Evolutionary conservation across 2,113 vertebrate genomes (phyloP).

Genomic region (Montifringilla adamsi): DNA sequence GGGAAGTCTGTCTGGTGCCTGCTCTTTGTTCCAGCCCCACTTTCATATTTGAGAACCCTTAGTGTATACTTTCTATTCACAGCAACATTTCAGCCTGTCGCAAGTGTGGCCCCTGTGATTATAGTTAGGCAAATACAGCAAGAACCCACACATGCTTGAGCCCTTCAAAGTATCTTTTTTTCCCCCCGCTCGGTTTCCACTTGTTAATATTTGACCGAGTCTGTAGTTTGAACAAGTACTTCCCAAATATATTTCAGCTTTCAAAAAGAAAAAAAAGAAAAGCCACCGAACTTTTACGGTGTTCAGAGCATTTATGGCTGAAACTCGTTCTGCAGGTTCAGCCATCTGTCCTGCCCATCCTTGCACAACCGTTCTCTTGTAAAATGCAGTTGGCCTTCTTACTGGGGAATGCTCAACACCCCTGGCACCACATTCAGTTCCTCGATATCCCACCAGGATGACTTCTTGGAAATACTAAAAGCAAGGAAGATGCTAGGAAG

Average conservation of each 20-base stretch:
- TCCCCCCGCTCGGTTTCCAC: not conserved
- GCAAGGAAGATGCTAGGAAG: not conserved
- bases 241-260: slow-evolving; percentile 60
- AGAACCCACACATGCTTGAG: slow-evolving; percentile 24
- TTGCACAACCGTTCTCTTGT: slow-evolving; percentile 34
- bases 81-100: slow-evolving; percentile 29
- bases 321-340: slow-evolving; percentile 58
- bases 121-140: slow-evolving; percentile 59
- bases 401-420: not conserved
- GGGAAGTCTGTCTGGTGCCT: slow-evolving; percentile 74
- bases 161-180: slow-evolving; percentile 40
- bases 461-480: slow-evolving; percentile 43
- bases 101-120: slow-evolving; percentile 38
- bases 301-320: slow-evolving; percentile 14
- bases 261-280: not conserved
- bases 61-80: slow-evolving; percentile 67
- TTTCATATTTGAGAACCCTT: slow-evolving; percentile 73
- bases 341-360: slow-evolving; percentile 40
- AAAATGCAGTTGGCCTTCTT: not conserved
- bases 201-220: slow-evolving; percentile 50
- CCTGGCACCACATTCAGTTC: not conserved
- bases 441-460: not conserved
- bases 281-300: not conserved
- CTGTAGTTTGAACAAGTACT: slow-evolving; percentile 65
- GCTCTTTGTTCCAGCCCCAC: slow-evolving; percentile 71